Base-by-base conservation (phyloP, 2,888 invertebrate species). In the Trachelus troglodyta region DNA sequence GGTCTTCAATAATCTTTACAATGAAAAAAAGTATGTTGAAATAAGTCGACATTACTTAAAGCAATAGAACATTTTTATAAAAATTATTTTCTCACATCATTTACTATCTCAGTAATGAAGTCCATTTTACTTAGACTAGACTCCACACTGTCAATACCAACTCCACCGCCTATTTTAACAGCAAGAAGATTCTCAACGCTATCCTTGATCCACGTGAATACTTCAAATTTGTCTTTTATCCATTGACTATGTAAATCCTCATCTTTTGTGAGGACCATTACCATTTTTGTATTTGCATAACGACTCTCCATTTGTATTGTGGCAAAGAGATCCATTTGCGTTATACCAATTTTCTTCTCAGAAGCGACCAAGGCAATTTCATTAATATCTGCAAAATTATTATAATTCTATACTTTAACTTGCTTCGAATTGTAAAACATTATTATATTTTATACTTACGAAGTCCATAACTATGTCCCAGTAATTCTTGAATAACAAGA, bases 401-500 rank as follows among this genome's bases (percentile, higher is more conserved):
- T 34, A 1, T 31, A 23, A 56, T 56, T 56, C 23, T 23, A 23
- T 56, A 56, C 6, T 56, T 23, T 23, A 56, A 56, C 56, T 56
- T 9, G 0, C 23, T 23, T 56, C 23, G 56, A 56, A 56, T 56
- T 56, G 1, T 56, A 56, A 9, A 56, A 9, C 1, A 56, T 56
- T 23, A 56, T 56, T 76, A 74, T 75, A 31, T 75, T 15, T 40
- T 40, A 73, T 75, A 87, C 86, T 87, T 85, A 92, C 92, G 88
- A 79, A 92, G 90, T 77, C 92, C 92, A 83, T 91, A 92, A 79
- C 88, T 90, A 75, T 91, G 81, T 11, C 92, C 92, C 12, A 92
- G 82, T 35, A 88, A 80, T 81, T 92, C 92, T 33, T 90, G 89
- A n/a, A 91, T 87, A 0, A 91, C 88, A n/a, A 92, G 79, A 81